These are phyloP conservation scores for Herpetotheres cachinnans DNA, from an alignment of 2,113 vertebrate species.

Conservation along the genomic window DNA sequence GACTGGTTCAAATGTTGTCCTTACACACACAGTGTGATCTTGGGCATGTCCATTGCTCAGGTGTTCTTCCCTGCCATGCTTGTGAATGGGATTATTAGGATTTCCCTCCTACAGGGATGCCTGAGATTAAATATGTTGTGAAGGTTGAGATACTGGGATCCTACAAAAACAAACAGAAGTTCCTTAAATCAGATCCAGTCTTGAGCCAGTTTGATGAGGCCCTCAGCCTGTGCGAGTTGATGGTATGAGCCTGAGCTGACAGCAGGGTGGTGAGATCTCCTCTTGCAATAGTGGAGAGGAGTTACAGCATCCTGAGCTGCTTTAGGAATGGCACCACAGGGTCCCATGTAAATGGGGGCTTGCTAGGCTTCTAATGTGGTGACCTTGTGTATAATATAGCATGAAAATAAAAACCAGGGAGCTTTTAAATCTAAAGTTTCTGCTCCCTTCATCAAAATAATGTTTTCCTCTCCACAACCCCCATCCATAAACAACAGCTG, in stretches of 20 bases:
- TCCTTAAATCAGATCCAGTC: neutral
- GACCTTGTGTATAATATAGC: neutral
- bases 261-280: neutral
- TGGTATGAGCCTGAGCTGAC: neutral
- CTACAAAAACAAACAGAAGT: neutral
- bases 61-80: neutral
- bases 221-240: neutral
- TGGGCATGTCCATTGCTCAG: neutral
- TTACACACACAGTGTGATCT: neutral
- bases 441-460: neutral
- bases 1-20: neutral
- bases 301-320: neutral
- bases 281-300: neutral
- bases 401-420: neutral
- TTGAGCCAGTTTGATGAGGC: neutral
- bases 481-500: neutral
- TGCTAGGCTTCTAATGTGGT: neutral
- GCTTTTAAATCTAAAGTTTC: neutral
- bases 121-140: neutral
- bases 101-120: neutral
- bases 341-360: neutral
- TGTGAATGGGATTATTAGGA: neutral
- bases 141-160: neutral
- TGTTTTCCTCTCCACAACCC: neutral
- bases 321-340: neutral